phyloP scores from a whole-genome alignment of 2,888 invertebrate species.

The Alloplasta piceator region DNA sequence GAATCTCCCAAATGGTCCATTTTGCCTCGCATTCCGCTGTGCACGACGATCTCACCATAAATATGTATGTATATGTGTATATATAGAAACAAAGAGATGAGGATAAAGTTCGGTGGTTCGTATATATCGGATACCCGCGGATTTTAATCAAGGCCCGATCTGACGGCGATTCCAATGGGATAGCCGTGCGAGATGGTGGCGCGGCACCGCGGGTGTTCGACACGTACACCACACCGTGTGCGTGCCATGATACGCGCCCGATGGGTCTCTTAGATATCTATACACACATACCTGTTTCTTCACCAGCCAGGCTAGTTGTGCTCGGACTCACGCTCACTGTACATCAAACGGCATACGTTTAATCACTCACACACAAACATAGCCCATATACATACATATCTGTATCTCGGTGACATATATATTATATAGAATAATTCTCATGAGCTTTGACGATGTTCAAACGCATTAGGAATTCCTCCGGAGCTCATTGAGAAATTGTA shows the following conservation, averaged over 20 bases:
- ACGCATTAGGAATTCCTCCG: no score
- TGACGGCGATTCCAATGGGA: conserved; percentile 79
- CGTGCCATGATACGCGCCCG: conserved; percentile 65
- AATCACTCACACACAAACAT: neutral
- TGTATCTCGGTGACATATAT: conserved; percentile 22
- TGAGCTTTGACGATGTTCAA: no score
- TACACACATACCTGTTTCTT: conserved; percentile 60
- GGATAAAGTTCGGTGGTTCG: conserved; percentile 80
- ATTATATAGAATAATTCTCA: no score
- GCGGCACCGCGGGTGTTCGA: conserved; percentile 82
- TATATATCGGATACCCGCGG: conserved; percentile 79
- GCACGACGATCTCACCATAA: no score
- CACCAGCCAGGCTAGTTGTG: conserved; percentile 29
- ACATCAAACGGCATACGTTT: conserved; percentile 25
- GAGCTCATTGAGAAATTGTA: no score
- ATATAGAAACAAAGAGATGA: conserved; percentile 48
- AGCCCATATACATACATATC: conserved; percentile 25
- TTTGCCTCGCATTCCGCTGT: no score
- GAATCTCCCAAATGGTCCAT: no score
- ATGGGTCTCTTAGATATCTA: conserved; percentile 64
- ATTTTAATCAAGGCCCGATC: conserved; percentile 83
- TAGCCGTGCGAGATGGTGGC: conserved; percentile 81
- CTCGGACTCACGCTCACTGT: conserved; percentile 36
- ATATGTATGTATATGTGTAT: conserved; percentile 11
- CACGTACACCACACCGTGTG: conserved; percentile 80